Percentiles rank a stretch among this genome's conserved stretches.
phyloP scores from a whole-genome alignment of 1,140 invertebrate genomes.

The Hyphantria cunea region DNA sequence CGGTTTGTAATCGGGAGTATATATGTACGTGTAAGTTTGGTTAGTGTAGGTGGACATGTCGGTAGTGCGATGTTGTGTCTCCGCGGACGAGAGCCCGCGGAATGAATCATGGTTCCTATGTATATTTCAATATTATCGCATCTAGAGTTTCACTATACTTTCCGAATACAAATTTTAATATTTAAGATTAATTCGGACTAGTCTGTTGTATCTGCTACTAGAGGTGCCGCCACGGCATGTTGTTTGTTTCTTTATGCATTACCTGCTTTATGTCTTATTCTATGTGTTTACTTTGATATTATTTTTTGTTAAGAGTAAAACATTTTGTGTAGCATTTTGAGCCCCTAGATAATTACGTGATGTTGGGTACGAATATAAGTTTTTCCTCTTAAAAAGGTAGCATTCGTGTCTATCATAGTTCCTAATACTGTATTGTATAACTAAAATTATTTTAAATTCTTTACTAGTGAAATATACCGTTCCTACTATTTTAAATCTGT shows the following conservation, averaged over 20 bases:
- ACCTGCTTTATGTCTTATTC: conserved; percentile 42
- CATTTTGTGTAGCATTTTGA: conserved; percentile 60
- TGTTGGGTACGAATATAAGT: conserved; percentile 70
- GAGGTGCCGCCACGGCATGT: conserved; percentile 73
- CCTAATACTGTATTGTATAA: conserved; percentile 79
- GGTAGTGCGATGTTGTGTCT: conserved; percentile 78
- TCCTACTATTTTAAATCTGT: conserved; percentile 77
- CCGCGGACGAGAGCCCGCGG: conserved; percentile 72
- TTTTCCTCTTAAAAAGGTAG: conserved; percentile 73
- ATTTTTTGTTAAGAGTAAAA: conserved; percentile 61
- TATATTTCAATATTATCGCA: conserved; percentile 82
- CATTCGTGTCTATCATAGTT: conserved; percentile 79
- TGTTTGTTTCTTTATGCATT: conserved; percentile 67
- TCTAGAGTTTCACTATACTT: conserved; percentile 81
- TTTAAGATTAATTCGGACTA: conserved; percentile 80
- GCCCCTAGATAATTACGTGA: conserved; percentile 59
- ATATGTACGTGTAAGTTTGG: conserved; percentile 60
- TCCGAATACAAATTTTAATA: conserved; percentile 81
- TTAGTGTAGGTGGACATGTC: conserved; percentile 70
- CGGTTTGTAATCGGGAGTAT: conserved; percentile 60
- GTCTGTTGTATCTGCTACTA: conserved; percentile 77
- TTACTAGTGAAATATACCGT: conserved; percentile 80
- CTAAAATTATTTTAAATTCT: conserved; percentile 77
- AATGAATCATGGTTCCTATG: conserved; percentile 81
- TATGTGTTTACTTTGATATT: conserved; percentile 58